These are phyloP conservation scores for Simalia tracyae DNA, from an alignment of 2,797 vertebrate genomes.

Conservation along the genomic window DNA sequence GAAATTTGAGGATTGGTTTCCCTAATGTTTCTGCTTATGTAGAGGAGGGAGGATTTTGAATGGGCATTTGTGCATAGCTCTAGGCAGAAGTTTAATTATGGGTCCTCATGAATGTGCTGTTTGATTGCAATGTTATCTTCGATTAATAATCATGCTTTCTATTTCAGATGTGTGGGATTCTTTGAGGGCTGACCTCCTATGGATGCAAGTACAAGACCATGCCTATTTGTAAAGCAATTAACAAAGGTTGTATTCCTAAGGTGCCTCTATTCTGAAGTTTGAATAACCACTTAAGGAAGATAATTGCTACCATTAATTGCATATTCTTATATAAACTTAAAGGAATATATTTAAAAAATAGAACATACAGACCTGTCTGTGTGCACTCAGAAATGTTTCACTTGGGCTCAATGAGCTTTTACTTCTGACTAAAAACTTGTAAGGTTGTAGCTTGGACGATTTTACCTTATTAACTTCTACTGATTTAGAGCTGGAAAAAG, in stretches of 20 bases:
- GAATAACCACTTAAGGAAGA: neutral
- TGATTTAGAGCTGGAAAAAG: constrained; percentile 16
- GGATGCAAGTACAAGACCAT: neutral
- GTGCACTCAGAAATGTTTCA: neutral
- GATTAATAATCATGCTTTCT: neutral
- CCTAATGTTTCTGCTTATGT: neutral
- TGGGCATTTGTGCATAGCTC: neutral
- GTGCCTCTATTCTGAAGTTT: neutral
- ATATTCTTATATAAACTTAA: neutral
- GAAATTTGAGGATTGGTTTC: neutral
- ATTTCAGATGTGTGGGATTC: neutral
- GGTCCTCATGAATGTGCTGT: neutral
- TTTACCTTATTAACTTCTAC: constrained; percentile 4
- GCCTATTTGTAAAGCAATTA: neutral
- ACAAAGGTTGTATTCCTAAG: neutral
- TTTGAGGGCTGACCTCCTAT: neutral
- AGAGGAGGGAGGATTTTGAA: neutral
- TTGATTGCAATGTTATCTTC: neutral
- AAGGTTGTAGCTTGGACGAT: neutral
- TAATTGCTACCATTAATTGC: neutral
- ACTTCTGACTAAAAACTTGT: neutral
- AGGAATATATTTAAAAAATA: neutral
- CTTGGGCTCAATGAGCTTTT: neutral
- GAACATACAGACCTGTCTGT: neutral
- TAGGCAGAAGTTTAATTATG: neutral